These are phyloP conservation scores for Pantherophis guttatus DNA, from an alignment of 2,113 vertebrate genomes.

Conservation along the genomic window DNA sequence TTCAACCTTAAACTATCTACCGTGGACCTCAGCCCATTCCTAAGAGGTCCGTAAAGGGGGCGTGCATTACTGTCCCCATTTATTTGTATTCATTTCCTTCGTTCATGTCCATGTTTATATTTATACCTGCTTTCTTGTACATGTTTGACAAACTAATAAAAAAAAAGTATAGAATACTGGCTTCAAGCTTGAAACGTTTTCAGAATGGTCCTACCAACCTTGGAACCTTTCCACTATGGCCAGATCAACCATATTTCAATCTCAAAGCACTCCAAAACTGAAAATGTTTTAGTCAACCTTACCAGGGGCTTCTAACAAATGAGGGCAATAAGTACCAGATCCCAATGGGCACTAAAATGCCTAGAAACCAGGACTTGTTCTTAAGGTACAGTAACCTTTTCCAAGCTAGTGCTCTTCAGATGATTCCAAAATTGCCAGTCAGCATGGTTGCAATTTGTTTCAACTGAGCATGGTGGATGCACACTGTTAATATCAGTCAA, in stretches of 20 bases:
- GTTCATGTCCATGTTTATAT: too few relatives aligned
- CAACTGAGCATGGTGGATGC: background rate
- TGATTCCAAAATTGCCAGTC: background rate
- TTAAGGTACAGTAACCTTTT: too few relatives aligned
- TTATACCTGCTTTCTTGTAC: too few relatives aligned
- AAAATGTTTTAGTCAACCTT: background rate
- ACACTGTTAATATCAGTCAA: background rate
- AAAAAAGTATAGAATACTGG: background rate
- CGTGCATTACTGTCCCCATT: too few relatives aligned
- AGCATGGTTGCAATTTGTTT: background rate
- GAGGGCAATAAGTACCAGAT: background rate
- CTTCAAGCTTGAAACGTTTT: background rate
- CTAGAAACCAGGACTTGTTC: background rate
- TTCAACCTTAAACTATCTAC: too few relatives aligned
- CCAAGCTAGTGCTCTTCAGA: background rate
- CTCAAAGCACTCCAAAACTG: background rate
- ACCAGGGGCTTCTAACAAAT: background rate
- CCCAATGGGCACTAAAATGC: constrained; percentile 13
- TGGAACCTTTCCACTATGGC: background rate
- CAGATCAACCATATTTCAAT: background rate
- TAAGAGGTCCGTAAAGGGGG: too few relatives aligned
- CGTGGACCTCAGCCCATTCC: too few relatives aligned
- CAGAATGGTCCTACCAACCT: background rate
- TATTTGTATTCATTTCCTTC: too few relatives aligned
- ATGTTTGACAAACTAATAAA: too few relatives aligned